A percentile compares a stretch with the other conserved stretches of the same genome.
phyloP scores from a whole-genome alignment of 2,888 invertebrate genomes.

The Pandemis corylana region DNA sequence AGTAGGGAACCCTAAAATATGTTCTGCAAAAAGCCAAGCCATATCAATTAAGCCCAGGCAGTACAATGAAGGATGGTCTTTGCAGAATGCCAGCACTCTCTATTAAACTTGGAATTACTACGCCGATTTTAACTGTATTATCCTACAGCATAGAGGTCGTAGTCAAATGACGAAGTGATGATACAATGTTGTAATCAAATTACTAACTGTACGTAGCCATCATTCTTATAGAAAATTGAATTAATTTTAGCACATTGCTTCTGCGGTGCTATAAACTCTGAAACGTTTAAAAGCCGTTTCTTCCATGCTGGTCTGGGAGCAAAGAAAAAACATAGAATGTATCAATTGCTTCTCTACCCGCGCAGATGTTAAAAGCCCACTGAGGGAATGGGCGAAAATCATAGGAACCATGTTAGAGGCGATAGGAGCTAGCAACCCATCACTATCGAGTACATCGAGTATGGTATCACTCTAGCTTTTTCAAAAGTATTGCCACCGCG shows the following conservation, averaged over 20 bases:
- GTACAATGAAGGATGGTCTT: slow-evolving; percentile 52
- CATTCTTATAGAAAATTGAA: slow-evolving; percentile 47
- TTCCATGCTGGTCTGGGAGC: too few relatives aligned
- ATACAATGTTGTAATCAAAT: slow-evolving; percentile 17
- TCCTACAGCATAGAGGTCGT: background rate
- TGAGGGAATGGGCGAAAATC: too few relatives aligned
- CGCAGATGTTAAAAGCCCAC: too few relatives aligned
- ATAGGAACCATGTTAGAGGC: too few relatives aligned
- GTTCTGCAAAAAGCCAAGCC: slow-evolving; percentile 54
- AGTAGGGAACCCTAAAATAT: slow-evolving; percentile 16
- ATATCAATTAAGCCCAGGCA: slow-evolving; percentile 61
- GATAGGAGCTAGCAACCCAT: too few relatives aligned
- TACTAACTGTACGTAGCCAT: slow-evolving; percentile 24
- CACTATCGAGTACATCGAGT: too few relatives aligned
- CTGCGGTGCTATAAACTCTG: slow-evolving; percentile 38
- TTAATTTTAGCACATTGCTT: slow-evolving; percentile 53
- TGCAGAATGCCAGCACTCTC: slow-evolving; percentile 4
- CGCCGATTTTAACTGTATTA: background rate
- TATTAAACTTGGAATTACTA: background rate
- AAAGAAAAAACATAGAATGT: too few relatives aligned
- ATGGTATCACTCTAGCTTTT: too few relatives aligned
- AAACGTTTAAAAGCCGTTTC: too few relatives aligned
- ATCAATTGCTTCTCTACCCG: too few relatives aligned
- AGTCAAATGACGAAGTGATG: background rate
- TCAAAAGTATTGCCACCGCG: too few relatives aligned